A percentile compares a stretch with the other conserved stretches of the same genome.
These are phyloP conservation scores for Pseudomugil gertrudae DNA, from an alignment of 2,797 vertebrate species.

Conservation along the genomic window DNA sequence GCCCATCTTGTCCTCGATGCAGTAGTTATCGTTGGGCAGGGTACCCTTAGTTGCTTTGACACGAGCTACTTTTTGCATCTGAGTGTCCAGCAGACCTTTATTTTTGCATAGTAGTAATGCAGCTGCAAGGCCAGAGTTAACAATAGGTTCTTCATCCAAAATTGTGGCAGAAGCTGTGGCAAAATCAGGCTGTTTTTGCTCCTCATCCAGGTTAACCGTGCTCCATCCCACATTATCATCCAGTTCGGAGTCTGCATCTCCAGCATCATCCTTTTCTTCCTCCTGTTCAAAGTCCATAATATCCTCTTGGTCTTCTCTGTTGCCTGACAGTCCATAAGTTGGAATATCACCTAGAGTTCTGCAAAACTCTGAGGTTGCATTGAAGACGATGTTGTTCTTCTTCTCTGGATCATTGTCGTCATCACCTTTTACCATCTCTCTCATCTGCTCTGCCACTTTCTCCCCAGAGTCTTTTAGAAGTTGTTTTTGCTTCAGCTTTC, in stretches of 20 bases:
- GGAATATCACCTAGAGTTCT: constrained; percentile 93
- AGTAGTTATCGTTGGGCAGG: constrained; percentile 90
- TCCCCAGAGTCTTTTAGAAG: constrained; percentile 87
- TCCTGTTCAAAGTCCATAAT: constrained; percentile 93
- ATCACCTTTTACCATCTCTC: constrained; percentile 59
- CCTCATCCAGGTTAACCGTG: constrained; percentile 90
- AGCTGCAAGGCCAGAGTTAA: constrained; percentile 89
- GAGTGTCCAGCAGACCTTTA: constrained; percentile 92
- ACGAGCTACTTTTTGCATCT: constrained; percentile 90
- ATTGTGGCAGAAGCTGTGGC: constrained; percentile 90
- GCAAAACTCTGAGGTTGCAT: constrained; percentile 94
- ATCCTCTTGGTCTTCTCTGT: constrained; percentile 92
- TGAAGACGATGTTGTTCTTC: constrained; percentile 90
- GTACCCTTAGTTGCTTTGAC: constrained; percentile 86
- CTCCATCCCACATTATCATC: constrained; percentile 95
- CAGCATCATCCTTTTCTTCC: constrained; percentile 85
- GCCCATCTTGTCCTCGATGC: constrained; percentile 96
- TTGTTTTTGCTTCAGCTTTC: constrained; percentile 86
- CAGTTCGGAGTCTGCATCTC: constrained; percentile 85
- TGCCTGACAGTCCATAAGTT: constrained; percentile 91
- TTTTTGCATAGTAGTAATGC: constrained; percentile 92
- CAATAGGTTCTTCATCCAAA: constrained; percentile 93
- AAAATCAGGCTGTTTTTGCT: constrained; percentile 88
- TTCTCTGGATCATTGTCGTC: constrained; percentile 83
- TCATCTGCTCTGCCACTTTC: constrained; percentile 85